Evolutionary conservation across 2,888 invertebrate genomes (phyloP).

Genomic region (Baronia brevicornis): DNA sequence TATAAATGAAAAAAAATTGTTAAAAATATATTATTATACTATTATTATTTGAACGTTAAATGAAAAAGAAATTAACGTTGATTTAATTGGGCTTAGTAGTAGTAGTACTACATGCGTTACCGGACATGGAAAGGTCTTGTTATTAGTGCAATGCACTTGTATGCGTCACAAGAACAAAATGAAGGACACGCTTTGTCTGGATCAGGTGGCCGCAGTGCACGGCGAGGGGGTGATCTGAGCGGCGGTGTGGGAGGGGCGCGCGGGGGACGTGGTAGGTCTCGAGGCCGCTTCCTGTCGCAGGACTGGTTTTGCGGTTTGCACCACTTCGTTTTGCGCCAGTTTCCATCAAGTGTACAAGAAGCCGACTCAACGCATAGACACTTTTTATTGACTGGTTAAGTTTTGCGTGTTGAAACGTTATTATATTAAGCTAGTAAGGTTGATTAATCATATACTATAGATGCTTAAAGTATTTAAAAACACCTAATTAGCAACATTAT

Average conservation of each 20-base stretch:
- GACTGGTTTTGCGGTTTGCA: constrained; percentile 70
- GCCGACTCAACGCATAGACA: constrained; percentile 49
- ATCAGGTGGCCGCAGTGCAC: constrained; percentile 54
- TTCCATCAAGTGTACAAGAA: constrained; percentile 52
- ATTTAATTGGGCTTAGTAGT: too few relatives aligned
- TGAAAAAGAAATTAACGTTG: too few relatives aligned
- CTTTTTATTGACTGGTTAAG: constrained; percentile 27
- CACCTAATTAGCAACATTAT: too few relatives aligned
- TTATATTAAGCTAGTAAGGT: constrained; percentile 14
- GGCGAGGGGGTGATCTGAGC: constrained; percentile 24
- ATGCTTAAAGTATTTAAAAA: too few relatives aligned
- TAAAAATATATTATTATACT: too few relatives aligned
- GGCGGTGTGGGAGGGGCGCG: constrained; percentile 18
- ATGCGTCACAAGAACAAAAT: constrained; percentile 55
- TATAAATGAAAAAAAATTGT: too few relatives aligned
- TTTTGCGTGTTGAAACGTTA: constrained; percentile 26
- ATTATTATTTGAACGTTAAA: too few relatives aligned
- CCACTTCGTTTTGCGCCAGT: constrained; percentile 69
- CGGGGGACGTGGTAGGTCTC: constrained; percentile 30
- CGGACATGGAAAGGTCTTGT: constrained; percentile 61
- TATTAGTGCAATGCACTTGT: constrained; percentile 70
- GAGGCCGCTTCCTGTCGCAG: constrained; percentile 70
- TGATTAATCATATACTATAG: constrained; percentile 16
- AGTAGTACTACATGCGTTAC: constrained; percentile 18
- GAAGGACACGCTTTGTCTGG: constrained; percentile 73